Conservation (phyloP, 2,888 invertebrate genomes). For the Aleiodes leptofemur region DNA sequence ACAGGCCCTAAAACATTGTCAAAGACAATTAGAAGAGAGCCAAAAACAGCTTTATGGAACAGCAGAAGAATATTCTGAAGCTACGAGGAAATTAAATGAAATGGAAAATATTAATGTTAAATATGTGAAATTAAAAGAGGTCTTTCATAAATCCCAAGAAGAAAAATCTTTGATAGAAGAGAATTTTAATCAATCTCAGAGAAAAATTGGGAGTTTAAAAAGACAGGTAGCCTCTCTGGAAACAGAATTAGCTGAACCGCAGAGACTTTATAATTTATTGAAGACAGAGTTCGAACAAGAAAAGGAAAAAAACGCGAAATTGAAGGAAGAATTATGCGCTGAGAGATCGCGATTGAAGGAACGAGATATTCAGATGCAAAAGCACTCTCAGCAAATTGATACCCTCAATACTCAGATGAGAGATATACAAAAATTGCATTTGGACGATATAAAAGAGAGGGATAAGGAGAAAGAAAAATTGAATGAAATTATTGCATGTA, state of each 20-base stretch:
- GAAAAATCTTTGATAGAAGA: constrained; percentile 65
- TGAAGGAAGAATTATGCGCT: constrained; percentile 64
- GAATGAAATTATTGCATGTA: constrained; percentile 61
- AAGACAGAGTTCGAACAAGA: constrained; percentile 67
- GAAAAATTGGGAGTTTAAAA: constrained; percentile 61
- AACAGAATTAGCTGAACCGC: constrained; percentile 68
- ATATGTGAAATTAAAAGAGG: constrained; percentile 61
- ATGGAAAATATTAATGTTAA: constrained; percentile 57
- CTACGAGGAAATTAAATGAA: constrained; percentile 61
- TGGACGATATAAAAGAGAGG: constrained; percentile 61
- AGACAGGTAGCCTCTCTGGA: constrained; percentile 63
- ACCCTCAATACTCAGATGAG: constrained; percentile 63
- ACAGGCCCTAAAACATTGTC: constrained; percentile 65
- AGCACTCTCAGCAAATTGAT: constrained; percentile 62
- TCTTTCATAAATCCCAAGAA: constrained; percentile 61
- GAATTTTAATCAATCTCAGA: constrained; percentile 62
- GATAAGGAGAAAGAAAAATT: constrained; percentile 65
- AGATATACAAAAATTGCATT: constrained; percentile 63
- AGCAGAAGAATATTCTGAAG: constrained; percentile 55
- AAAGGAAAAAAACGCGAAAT: constrained; percentile 58
- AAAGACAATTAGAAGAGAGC: constrained; percentile 64
- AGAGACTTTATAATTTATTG: constrained; percentile 64
- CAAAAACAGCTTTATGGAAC: constrained; percentile 62
- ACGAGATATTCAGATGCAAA: constrained; percentile 63
- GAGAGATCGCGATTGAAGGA: constrained; percentile 63